These are phyloP conservation scores for Apotomis betuletana DNA, from an alignment of 2,888 invertebrate species.

Conservation along the genomic window DNA sequence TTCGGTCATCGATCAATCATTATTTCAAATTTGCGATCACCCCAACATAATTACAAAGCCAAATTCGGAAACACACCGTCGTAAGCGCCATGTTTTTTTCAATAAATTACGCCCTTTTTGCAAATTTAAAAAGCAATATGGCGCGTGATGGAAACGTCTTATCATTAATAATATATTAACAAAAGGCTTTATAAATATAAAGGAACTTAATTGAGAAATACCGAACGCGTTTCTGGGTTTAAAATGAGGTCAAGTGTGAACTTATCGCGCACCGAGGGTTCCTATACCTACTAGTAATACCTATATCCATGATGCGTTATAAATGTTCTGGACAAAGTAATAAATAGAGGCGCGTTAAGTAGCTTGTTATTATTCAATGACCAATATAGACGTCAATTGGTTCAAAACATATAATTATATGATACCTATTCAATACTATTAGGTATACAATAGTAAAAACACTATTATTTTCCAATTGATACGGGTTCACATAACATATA, in stretches of 20 bases:
- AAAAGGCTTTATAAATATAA: conserved; percentile 29
- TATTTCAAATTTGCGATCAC: conserved; percentile 26
- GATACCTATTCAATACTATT: too few relatives aligned
- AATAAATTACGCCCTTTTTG: not conserved
- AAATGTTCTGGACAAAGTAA: too few relatives aligned
- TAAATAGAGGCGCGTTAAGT: too few relatives aligned
- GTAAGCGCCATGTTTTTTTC: not conserved
- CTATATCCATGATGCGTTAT: too few relatives aligned
- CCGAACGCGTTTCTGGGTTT: conserved; percentile 1
- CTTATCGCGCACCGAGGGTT: not conserved
- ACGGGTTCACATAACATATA: too few relatives aligned
- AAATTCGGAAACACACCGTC: not conserved
- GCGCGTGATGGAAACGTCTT: conserved; percentile 7
- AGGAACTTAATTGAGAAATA: conserved; percentile 26
- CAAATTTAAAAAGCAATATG: conserved; percentile 10
- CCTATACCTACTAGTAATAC: not conserved
- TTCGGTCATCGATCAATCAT: conserved; percentile 24
- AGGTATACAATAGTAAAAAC: too few relatives aligned
- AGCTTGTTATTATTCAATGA: too few relatives aligned
- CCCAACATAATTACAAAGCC: conserved; percentile 20
- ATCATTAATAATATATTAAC: conserved; percentile 36
- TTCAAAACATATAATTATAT: too few relatives aligned
- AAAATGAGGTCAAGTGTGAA: not conserved
- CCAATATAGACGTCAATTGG: too few relatives aligned
- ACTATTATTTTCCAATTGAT: too few relatives aligned